Base-by-base conservation (phyloP, 2,113 vertebrate genomes). In the Alligator mississippiensis region DNA sequence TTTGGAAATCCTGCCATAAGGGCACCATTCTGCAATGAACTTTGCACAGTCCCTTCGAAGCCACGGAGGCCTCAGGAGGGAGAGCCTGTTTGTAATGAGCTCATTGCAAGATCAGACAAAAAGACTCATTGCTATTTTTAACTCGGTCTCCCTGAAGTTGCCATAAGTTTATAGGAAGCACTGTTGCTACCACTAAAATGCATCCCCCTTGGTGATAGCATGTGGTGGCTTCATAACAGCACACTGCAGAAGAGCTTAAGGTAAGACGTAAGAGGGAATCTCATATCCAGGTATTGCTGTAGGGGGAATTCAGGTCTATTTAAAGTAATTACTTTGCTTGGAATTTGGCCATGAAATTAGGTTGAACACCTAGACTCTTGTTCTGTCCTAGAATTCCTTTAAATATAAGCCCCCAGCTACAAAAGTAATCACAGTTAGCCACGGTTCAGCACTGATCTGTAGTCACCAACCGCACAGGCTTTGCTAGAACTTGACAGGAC, bases 391-490 rank as follows among this genome's bases (percentile, higher is more conserved):
- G 80, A 25, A 21, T 63, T 47, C 7, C 47, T 47, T 47, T 47
- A 47, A 47, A 47, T 47, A 47, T 24, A 28, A 64, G 63, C 63
- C 63, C 28, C 63, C 63, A 64, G 63, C 63, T 64, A 82, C 77
- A 17, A 9, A 38, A 3, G 63, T 0, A 9, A 59, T n/a, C 25
- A 58, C 9, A 0, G 47, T 54, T 60, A 62, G 55, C 19, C 13
- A 22, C 1, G 28, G 30, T 14, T 54, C 80, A n/a, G 28, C 81
- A 72, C 72, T 21, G 16, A 8, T 11, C 21, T 5, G 2, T 10
- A 60, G 59, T 57, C 27, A 24, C n/a, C 6, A 19, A 82, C 72
- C 25, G 27, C 17, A 18, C 1, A 0, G 13, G 25, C 47, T 47
- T 47, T 47, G 47, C 47, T 47, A 47, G 47, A 47, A 47, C 47